Evolutionary conservation across 1,140 invertebrate genomes (phyloP).

Genomic region (Procambarus clarkii): DNA sequence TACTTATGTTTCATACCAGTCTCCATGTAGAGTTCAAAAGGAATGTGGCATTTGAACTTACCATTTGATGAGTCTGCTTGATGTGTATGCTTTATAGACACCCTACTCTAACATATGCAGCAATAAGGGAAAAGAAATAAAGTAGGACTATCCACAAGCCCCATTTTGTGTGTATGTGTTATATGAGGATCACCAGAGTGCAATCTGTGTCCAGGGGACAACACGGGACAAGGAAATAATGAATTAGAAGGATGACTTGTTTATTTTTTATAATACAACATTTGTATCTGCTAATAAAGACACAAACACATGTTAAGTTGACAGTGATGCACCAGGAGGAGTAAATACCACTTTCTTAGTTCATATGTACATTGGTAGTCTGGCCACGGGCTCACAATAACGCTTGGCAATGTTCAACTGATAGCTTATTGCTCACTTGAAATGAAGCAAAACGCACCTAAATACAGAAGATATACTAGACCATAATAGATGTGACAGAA

Average conservation of each 20-base stretch:
- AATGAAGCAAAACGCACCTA: conserved; percentile 69
- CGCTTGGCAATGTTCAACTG: conserved; percentile 64
- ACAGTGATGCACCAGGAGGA: conserved; percentile 70
- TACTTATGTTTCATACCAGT: background rate
- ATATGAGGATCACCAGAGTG: conserved; percentile 65
- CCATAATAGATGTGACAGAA: conserved; percentile 63
- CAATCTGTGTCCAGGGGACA: conserved; percentile 67
- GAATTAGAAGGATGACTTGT: conserved; percentile 67
- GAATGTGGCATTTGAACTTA: conserved; percentile 5
- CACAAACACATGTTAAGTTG: conserved; percentile 70
- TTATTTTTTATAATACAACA: conserved; percentile 70
- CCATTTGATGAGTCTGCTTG: background rate
- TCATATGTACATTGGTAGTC: conserved; percentile 65
- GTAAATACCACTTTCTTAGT: conserved; percentile 69
- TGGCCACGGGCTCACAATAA: conserved; percentile 68
- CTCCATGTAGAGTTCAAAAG: background rate
- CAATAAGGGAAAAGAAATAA: background rate
- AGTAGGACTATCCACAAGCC: conserved; percentile 5
- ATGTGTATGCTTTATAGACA: background rate
- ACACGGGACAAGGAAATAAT: conserved; percentile 64
- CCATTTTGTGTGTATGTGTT: conserved; percentile 29
- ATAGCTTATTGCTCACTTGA: conserved; percentile 70
- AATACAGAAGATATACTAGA: conserved; percentile 71
- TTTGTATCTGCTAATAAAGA: conserved; percentile 71
- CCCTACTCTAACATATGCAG: background rate